Conservation (phyloP, 2,113 vertebrate species). For the Megaleporinus macrocephalus region DNA sequence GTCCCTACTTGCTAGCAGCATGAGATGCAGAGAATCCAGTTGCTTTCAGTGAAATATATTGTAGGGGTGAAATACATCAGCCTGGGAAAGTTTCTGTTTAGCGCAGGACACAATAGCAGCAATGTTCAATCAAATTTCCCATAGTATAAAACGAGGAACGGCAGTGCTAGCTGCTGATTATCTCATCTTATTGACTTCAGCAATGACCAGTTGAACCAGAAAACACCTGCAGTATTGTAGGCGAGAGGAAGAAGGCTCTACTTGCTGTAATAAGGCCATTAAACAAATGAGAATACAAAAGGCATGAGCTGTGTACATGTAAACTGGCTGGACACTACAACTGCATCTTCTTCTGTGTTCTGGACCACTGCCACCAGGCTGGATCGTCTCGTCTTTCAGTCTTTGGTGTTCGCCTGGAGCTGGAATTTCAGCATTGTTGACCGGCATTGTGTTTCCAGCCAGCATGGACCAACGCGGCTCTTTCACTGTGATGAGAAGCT, state of each 20-base stretch:
- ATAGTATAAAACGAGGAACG: too few relatives aligned
- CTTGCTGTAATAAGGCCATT: conserved; percentile 29
- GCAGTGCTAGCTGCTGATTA: neutral
- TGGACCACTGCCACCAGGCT: neutral
- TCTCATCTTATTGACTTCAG: neutral
- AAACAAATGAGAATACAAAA: neutral
- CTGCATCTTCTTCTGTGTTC: too few relatives aligned
- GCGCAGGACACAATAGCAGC: too few relatives aligned
- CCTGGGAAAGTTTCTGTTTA: too few relatives aligned
- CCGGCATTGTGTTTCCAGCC: conserved; percentile 30
- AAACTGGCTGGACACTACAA: neutral
- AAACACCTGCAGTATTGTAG: neutral
- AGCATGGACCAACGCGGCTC: conserved; percentile 28
- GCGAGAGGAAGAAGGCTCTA: conserved; percentile 1
- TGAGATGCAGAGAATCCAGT: too few relatives aligned
- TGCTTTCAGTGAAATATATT: too few relatives aligned
- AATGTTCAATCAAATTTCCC: too few relatives aligned
- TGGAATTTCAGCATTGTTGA: conserved; percentile 16
- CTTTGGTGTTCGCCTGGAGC: conserved; percentile 12
- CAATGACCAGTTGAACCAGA: neutral
- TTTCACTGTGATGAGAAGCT: neutral
- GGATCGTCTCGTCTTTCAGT: neutral
- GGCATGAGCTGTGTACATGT: neutral
- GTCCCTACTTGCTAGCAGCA: too few relatives aligned
- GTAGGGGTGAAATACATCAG: too few relatives aligned